phyloP scores from a whole-genome alignment of 2,888 invertebrate species.

The Falcaria lacertinaria region DNA sequence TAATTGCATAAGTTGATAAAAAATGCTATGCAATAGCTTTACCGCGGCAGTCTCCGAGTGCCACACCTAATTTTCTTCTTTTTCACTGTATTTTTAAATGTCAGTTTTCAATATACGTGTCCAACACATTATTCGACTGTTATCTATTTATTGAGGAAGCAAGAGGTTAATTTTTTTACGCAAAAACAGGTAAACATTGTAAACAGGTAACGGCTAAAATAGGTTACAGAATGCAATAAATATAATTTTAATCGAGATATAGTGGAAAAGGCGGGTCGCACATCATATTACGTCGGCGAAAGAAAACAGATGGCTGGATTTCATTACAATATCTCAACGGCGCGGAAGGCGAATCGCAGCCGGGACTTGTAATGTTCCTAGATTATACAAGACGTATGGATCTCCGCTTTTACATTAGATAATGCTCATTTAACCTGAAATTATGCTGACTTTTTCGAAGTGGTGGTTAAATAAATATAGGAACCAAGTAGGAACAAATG shows the following conservation, averaged over 20 bases:
- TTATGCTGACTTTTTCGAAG: too few relatives aligned
- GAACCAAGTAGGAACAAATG: too few relatives aligned
- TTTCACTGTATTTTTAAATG: too few relatives aligned
- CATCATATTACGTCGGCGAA: slow-evolving; percentile 59
- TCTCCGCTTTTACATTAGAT: slow-evolving; percentile 41
- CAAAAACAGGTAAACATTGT: not conserved
- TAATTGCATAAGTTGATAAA: too few relatives aligned
- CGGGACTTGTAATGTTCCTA: slow-evolving; percentile 56
- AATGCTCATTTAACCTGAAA: slow-evolving; percentile 19
- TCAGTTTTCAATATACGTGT: too few relatives aligned
- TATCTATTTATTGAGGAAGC: too few relatives aligned
- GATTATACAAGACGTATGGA: slow-evolving; percentile 61
- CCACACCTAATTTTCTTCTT: too few relatives aligned
- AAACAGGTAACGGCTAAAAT: too few relatives aligned
- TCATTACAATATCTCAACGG: slow-evolving; percentile 72
- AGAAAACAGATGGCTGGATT: slow-evolving; percentile 74
- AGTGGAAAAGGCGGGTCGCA: slow-evolving; percentile 53
- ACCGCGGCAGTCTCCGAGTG: too few relatives aligned
- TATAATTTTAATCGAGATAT: slow-evolving; percentile 44
- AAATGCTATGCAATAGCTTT: too few relatives aligned
- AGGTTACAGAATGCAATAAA: slow-evolving; percentile 15
- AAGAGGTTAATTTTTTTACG: not conserved
- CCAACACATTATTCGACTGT: too few relatives aligned
- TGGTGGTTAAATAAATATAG: too few relatives aligned
- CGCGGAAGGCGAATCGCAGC: slow-evolving; percentile 61